These are phyloP conservation scores for Hylia prasina DNA, from an alignment of 2,113 vertebrate genomes.

Conservation along the genomic window DNA sequence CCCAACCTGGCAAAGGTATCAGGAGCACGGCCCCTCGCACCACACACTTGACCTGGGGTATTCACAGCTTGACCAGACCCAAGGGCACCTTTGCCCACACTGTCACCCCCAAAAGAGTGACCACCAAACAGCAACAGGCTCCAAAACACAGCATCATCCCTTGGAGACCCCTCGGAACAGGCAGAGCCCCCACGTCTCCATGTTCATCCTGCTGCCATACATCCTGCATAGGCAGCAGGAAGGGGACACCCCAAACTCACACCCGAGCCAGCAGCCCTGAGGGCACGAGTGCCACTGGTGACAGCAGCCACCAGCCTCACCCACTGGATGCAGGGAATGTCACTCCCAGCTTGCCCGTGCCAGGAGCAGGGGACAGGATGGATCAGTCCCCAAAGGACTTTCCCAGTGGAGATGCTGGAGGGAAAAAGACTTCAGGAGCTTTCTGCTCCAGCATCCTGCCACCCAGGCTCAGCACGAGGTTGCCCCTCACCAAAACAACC, in stretches of 20 bases:
- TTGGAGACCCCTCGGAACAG: not conserved
- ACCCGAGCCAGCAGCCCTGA: not conserved
- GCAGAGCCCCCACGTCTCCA: fast-evolving
- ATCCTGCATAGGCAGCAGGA: not conserved
- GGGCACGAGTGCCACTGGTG: not conserved
- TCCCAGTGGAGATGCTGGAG: not conserved
- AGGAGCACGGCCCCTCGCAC: not conserved
- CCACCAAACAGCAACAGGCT: not conserved
- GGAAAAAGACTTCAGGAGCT: not conserved
- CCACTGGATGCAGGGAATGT: fast-evolving
- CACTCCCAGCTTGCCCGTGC: not conserved
- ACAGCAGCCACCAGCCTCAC: not conserved
- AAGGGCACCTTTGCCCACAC: fast-evolving
- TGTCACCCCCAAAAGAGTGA: not conserved
- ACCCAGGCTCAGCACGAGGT: fast-evolving
- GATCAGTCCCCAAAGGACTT: fast-evolving
- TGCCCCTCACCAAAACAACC: fast-evolving
- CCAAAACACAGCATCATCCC: not conserved
- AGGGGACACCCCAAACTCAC: not conserved
- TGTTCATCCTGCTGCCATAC: fast-evolving
- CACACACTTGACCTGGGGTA: fast-evolving
- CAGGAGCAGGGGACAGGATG: not conserved
- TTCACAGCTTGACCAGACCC: not conserved
- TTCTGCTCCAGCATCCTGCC: not conserved
- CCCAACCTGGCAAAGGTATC: not conserved